Conservation (phyloP, 92 coral and sea anemone species). For the Metridium senile region DNA sequence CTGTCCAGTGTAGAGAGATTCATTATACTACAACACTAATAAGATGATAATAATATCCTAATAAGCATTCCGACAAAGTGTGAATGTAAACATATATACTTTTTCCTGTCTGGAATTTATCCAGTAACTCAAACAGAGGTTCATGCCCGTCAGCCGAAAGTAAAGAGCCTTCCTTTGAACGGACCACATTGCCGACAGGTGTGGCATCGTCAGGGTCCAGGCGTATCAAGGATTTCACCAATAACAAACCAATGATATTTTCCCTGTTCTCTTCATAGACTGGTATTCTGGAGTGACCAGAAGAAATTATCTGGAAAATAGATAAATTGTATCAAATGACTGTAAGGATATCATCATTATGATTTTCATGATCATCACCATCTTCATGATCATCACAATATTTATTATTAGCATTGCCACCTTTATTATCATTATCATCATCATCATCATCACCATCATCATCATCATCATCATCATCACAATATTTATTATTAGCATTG, state of each 20-base stretch:
- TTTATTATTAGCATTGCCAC: neutral
- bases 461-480: neutral
- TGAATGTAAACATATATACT: slow-evolving; percentile 50
- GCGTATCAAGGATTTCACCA: slow-evolving; percentile 88
- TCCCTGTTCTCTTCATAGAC: slow-evolving; percentile 69
- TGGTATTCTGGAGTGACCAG: slow-evolving; percentile 95
- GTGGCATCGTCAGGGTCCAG: slow-evolving; percentile 84
- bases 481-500: neutral
- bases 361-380: neutral
- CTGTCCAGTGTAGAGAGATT: too few species aligned
- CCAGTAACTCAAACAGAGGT: slow-evolving; percentile 90
- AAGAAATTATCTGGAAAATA: slow-evolving; percentile 57
- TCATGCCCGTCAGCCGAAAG: slow-evolving; percentile 64
- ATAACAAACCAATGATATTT: slow-evolving; percentile 76
- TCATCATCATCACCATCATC: neutral
- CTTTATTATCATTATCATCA: neutral
- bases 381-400: neutral
- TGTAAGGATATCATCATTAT: neutral
- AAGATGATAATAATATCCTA: too few species aligned
- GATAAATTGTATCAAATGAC: neutral
- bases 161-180: slow-evolving; percentile 61
- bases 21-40: too few species aligned
- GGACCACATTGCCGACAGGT: slow-evolving; percentile 74
- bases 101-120: slow-evolving; percentile 97
- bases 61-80: too few species aligned